Conservation (phyloP, 2,113 vertebrate species). For the Sturnus vulgaris region DNA sequence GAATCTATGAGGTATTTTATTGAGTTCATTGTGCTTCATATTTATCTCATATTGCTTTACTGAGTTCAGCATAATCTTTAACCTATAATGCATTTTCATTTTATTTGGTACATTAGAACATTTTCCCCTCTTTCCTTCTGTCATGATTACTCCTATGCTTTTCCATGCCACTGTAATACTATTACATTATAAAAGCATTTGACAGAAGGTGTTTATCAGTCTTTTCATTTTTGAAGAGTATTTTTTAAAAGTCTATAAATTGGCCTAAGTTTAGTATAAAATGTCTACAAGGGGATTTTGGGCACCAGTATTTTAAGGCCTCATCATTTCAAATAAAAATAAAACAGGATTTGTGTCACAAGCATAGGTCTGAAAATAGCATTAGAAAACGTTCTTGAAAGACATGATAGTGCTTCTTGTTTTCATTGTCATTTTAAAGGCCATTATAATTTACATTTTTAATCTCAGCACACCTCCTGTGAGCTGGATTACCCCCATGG, state of each 20-base stretch:
- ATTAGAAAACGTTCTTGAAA: neutral
- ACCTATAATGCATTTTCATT: conserved; percentile 9
- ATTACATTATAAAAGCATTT: neutral
- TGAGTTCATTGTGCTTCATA: conserved; percentile 10
- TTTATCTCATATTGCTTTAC: conserved; percentile 12
- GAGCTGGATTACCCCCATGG: neutral
- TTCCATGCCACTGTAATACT: neutral
- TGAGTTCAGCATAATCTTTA: conserved; percentile 16
- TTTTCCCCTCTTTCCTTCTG: neutral
- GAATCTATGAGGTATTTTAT: conserved; percentile 13
- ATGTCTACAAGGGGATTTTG: neutral
- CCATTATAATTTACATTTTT: neutral
- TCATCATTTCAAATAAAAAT: neutral
- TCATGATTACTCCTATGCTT: neutral
- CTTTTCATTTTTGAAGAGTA: conserved; percentile 3
- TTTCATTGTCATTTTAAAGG: neutral
- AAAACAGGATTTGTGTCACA: neutral
- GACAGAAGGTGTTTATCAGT: neutral
- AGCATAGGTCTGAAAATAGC: neutral
- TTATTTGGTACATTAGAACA: neutral
- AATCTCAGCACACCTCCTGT: neutral
- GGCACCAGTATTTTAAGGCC: neutral
- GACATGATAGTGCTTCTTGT: neutral
- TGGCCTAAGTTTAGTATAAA: neutral
- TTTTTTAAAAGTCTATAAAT: neutral